Conservation (phyloP, 2,888 invertebrate species). For the Spatulosminthurus flaviceps region DNA sequence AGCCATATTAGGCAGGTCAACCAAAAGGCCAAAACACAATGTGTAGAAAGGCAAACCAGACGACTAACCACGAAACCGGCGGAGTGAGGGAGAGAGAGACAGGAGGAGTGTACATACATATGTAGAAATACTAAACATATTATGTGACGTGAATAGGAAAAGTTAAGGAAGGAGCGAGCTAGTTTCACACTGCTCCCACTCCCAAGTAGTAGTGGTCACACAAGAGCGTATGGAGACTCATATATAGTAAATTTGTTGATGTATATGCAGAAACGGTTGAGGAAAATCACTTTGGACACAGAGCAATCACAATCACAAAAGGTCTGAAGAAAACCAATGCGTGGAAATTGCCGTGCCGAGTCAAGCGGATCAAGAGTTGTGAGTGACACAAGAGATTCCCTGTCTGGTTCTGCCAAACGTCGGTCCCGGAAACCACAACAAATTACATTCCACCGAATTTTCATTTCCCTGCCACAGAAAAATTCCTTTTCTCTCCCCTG, state of each 20-base stretch:
- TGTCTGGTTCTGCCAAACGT: conserved; percentile 36
- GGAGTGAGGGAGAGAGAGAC: conserved; percentile 8
- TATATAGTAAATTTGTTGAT: neutral
- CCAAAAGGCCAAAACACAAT: neutral
- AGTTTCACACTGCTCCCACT: neutral
- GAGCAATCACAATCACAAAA: conserved; percentile 42
- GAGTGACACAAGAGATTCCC: conserved; percentile 55
- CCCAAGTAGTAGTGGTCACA: neutral
- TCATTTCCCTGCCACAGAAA: conserved; percentile 47
- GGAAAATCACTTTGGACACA: conserved; percentile 45
- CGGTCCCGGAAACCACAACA: conserved; percentile 58
- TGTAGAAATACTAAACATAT: too few relatives aligned
- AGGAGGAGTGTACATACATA: neutral
- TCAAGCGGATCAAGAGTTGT: conserved; percentile 41
- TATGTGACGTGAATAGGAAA: neutral
- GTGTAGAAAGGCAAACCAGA: conserved; percentile 7
- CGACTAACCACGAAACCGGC: neutral
- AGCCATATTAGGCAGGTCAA: conserved; percentile 21
- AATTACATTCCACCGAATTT: conserved; percentile 59
- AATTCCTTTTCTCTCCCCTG: conserved; percentile 45
- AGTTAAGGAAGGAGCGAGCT: conserved; percentile 5
- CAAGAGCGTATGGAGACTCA: neutral
- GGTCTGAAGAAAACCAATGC: conserved; percentile 39
- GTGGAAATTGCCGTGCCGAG: conserved; percentile 53
- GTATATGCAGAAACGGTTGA: conserved; percentile 23